Evolutionary conservation across 2,113 vertebrate species (phyloP), one percentile per base, ranked within the genome.

Genomic region (Salvelinus sp.): DNA sequence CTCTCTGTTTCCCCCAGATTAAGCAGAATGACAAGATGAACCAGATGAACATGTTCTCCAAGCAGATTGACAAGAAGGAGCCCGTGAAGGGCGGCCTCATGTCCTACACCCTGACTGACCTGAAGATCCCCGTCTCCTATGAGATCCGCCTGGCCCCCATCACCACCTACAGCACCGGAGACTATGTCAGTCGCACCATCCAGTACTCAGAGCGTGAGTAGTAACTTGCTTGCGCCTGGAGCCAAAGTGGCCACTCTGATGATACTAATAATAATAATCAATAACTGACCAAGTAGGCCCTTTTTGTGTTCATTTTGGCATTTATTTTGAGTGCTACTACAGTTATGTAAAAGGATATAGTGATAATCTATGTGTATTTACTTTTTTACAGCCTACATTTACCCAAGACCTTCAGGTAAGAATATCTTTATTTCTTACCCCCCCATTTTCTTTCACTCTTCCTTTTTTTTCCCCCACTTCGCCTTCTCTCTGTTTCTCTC

Each of bases 131-230:
- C 33, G 90, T 96, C 83, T 94, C 94, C 82, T 99, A 99, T 0
- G 96, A 98, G 90, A 90, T 98, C 83, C 94, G 92, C 70, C 93
- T 99, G 86, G 96, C 95, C 0, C 97, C 98, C 86, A 94, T 97
- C 83, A 98, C 96, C 79, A 94, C 90, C 86, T 98, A 94, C 67
- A 96, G 95, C 86, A 93, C 89, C 0, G 97, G 96, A 3, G 97
- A 99, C 69, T 92, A 91, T 71, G 83, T 95, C 85, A 91, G 92
- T 20, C 95, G 98, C 75, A 88, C 90, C 91, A 96, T 99, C 86
- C 95, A 94, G 91, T 99, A 98, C 90, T 95, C 94, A 74, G 97
- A 99, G 86, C 96, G 98, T 99, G 94, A 95, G 97, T 94, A 2
- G n/a, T 18, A 7, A 44, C 38, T 44, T 44, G 38, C 38, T 44